Evolutionary conservation across 2,113 vertebrate genomes (phyloP).

Genomic region (Phycodurus eques): DNA sequence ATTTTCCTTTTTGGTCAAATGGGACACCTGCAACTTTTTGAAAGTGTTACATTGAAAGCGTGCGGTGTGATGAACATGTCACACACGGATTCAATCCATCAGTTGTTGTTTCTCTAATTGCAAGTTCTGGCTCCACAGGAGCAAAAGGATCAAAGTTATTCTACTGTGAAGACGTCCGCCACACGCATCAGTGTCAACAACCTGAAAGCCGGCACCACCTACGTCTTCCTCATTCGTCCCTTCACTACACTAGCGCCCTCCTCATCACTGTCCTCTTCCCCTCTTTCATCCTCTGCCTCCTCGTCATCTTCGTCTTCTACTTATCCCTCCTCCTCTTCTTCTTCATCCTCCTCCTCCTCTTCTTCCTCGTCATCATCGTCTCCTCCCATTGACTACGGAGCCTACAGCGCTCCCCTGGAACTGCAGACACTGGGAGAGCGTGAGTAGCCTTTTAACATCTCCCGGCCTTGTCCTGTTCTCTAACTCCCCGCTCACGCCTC

Average conservation of each 20-base stretch:
- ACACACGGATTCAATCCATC: neutral
- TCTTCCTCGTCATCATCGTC: slow-evolving; percentile 80
- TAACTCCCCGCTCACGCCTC: slow-evolving; percentile 18
- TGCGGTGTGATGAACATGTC: neutral
- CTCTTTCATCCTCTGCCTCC: slow-evolving; percentile 73
- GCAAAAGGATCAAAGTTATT: slow-evolving; percentile 91
- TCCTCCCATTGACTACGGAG: slow-evolving; percentile 80
- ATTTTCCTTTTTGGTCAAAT: neutral
- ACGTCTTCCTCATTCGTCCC: slow-evolving; percentile 88
- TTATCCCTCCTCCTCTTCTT: slow-evolving; percentile 53
- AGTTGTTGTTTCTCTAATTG: slow-evolving; percentile 14
- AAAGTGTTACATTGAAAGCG: neutral
- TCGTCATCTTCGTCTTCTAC: slow-evolving; percentile 73
- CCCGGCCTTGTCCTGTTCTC: slow-evolving; percentile 20
- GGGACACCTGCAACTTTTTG: too few relatives aligned
- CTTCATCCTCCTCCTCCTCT: slow-evolving; percentile 79
- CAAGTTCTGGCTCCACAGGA: slow-evolving; percentile 70
- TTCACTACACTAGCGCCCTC: slow-evolving; percentile 78
- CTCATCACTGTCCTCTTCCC: slow-evolving; percentile 81
- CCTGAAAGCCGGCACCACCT: slow-evolving; percentile 89
- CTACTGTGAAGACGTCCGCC: slow-evolving; percentile 86
- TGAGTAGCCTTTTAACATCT: slow-evolving; percentile 69
- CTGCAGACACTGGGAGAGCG: slow-evolving; percentile 89
- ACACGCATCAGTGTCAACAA: slow-evolving; percentile 88
- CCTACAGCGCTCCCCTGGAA: slow-evolving; percentile 85